phyloP scores from a whole-genome alignment of 1,140 invertebrate genomes.

The Notospermus geniculatus region DNA sequence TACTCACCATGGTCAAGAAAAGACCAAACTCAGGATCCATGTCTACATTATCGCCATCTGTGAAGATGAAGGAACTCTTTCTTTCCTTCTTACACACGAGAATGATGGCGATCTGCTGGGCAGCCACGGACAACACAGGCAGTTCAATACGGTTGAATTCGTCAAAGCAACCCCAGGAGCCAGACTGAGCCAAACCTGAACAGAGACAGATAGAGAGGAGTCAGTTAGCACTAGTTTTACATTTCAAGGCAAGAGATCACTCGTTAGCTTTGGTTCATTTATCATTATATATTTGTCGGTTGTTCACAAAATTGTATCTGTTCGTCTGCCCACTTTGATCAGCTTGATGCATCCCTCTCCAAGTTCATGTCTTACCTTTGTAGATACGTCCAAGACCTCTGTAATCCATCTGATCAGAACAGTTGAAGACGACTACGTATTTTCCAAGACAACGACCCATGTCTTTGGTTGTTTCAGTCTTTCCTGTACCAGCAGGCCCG shows the following conservation, averaged over 20 bases:
- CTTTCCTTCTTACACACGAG: constrained; percentile 92
- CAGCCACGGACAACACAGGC: constrained; percentile 92
- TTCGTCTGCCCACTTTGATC: no score
- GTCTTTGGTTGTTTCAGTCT: constrained; percentile 96
- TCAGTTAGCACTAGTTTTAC: not conserved
- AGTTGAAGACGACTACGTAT: constrained; percentile 98
- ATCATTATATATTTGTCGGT: no score
- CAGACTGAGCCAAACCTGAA: constrained; percentile 85
- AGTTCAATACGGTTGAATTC: constrained; percentile 96
- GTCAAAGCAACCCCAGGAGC: constrained; percentile 95
- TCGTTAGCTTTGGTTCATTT: no score
- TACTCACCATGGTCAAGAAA: constrained; percentile 90
- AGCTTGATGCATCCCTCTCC: no score
- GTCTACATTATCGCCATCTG: constrained; percentile 89
- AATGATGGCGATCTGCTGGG: constrained; percentile 92
- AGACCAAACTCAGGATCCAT: constrained; percentile 96
- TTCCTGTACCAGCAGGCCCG: constrained; percentile 93
- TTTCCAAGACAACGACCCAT: constrained; percentile 97
- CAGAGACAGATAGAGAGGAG: constrained; percentile 3
- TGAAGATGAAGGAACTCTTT: constrained; percentile 82
- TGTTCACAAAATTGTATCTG: no score
- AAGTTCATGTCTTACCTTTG: constrained; percentile 62
- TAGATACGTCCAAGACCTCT: constrained; percentile 86
- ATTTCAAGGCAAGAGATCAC: no score
- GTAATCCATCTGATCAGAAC: constrained; percentile 98